Evolutionary conservation across 2,888 invertebrate genomes (phyloP), one percentile per base, ranked within the genome.

Genomic region (Parnassius mnemosyne): DNA sequence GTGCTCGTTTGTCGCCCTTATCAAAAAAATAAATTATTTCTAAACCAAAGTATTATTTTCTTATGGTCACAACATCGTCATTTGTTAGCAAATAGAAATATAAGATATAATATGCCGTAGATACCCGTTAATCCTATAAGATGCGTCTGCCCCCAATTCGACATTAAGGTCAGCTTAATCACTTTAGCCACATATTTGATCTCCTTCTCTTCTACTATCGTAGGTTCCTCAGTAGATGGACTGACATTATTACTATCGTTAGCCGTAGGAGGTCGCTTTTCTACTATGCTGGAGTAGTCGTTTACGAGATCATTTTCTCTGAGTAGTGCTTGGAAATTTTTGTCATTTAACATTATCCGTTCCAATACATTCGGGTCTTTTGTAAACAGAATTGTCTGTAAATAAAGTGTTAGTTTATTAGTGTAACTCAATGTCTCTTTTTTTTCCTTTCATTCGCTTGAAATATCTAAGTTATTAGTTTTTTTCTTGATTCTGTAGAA

Each of bases 301-400:
- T 63, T 69, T 61, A 80, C 60, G 0, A 78, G 87, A 66, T 83
- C 87, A 53, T 89, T 90, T 67, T 87, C 89, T 66, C 85, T 85
- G 3, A 89, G 75, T 3, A 90, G 74, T 3, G 80, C 79, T 79
- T 87, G 85, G 73, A 89, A 87, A 68, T 86, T 84, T 65, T 81
- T 84, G 66, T 90, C 91, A 66, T 87, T 86, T 43, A 70, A 68
- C 79, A 89, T 79, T 63, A 89, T 76, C 0, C 81, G 69, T 69
- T 91, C 96, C 44, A 97, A 86, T 60, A 96, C 96, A 16, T 83
- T 79, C 46, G 96, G 94, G 71, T 96, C 94, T 67, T 94, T 95
- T 25, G 97, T 97, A 80, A 97, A 97, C 61, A 97, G 89, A 67
- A 97, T 96, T 10, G 96, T 97, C 97, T 97, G 89, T 34, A 60